Percentiles rank a stretch among this genome's conserved stretches.
Conservation (phyloP, 1,140 invertebrate genomes). For the Augochlora pura region DNA sequence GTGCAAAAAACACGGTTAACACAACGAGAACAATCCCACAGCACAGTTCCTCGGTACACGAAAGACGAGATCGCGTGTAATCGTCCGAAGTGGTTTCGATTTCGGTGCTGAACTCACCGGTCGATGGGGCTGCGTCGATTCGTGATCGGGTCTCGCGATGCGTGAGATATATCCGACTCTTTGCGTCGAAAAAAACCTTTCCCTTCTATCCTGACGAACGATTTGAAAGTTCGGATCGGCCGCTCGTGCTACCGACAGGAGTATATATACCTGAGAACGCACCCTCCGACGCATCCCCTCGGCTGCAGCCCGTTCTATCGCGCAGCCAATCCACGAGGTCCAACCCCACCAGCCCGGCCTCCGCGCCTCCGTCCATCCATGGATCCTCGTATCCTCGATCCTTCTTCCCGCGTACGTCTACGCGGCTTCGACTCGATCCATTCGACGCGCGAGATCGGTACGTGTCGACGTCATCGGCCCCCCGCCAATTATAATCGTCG, state of each 20-base stretch:
- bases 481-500: too few relatives aligned
- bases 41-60: not conserved
- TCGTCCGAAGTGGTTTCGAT: not conserved
- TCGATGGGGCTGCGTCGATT: not conserved
- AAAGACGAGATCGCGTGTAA: not conserved
- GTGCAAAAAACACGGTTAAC: not conserved
- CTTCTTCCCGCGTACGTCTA: not conserved
- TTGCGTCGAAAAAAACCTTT: not conserved
- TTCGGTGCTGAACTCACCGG: slow-evolving; percentile 25
- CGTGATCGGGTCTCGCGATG: not conserved
- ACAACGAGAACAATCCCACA: not conserved
- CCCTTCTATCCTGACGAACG: slow-evolving; percentile 18
- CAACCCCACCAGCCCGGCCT: slow-evolving; percentile 47
- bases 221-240: slow-evolving; percentile 52
- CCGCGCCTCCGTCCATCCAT: slow-evolving; percentile 9
- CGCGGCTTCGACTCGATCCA: not conserved
- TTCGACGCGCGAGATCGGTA: not conserved
- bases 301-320: slow-evolving; percentile 35
- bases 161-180: not conserved
- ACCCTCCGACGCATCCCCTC: slow-evolving; percentile 64
- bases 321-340: slow-evolving; percentile 60
- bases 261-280: slow-evolving; percentile 63
- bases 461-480: too few relatives aligned
- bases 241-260: slow-evolving; percentile 40
- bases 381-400: slow-evolving; percentile 25